Base-by-base conservation (phyloP, 2,888 invertebrate species). In the Agrotis ipsilon region DNA sequence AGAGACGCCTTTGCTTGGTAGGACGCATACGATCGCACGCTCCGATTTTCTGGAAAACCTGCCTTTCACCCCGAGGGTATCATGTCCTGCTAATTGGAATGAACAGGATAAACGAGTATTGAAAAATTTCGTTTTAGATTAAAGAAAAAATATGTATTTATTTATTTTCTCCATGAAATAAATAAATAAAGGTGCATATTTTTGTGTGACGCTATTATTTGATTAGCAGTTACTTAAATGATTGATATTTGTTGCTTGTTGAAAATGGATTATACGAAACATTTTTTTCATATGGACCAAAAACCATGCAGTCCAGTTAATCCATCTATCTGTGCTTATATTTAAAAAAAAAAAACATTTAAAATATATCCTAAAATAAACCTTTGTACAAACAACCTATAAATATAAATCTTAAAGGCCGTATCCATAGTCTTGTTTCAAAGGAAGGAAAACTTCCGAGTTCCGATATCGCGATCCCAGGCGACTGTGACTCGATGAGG, bases 401-500 rank as follows among this genome's bases (percentile, higher is more conserved):
- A 32, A 9, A 11, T 67, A 49, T 75, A 19, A n/a, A n/a, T 59
- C 46, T 57, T 64, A 24, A 16, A 51, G n/a, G 32, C 24, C 45
- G 57, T 76, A 67, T 72, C 68, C 49, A 68, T 75, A 75, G 68
- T 75, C 63, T 64, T 70, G 60, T 81, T 79, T 68, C 60, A 74
- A 79, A 74, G 75, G 75, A 72, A 69, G 64, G 27, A 45, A 64
- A 75, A 75, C 55, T 80, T 83, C 60, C 70, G 69, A 74, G 74
- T 71, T 81, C 55, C 73, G 72, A 70, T 76, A 78, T 64, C 69
- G 45, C 64, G 68, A 72, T 82, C 81, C 78, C 84, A 45, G 49
- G 75, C 58, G 82, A 71, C 72, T 75, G 76, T 59, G 46, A 65
- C 63, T 61, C 82, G 75, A 77, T 82, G 86, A 82, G 77, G 77